A percentile compares a stretch with the other conserved stretches of the same genome.
Conservation (phyloP, 2,797 vertebrate species). For the Cyclura pinguis region DNA sequence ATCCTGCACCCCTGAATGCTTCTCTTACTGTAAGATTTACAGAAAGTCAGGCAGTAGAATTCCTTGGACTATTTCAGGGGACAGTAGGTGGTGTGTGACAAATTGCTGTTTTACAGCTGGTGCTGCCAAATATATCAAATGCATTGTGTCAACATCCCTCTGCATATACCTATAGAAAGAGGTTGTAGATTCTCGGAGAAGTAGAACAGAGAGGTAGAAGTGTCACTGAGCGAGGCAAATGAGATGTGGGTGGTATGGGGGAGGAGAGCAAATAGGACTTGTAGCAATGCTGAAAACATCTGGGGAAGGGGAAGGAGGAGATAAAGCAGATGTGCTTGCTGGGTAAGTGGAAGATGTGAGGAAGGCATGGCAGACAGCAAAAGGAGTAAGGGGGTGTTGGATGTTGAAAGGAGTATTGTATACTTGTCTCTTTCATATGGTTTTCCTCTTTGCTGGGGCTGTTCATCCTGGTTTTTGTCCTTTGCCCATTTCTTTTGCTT, state of each 20-base stretch:
- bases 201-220: not conserved
- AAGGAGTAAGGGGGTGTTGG: not conserved
- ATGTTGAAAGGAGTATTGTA: not conserved
- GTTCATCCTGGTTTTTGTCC: not conserved
- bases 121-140: not conserved
- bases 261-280: not conserved
- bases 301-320: not conserved
- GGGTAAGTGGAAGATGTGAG: not conserved
- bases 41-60: not conserved
- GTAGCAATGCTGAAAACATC: not conserved
- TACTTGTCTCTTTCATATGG: not conserved
- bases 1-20: no score
- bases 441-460: not conserved
- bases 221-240: not conserved
- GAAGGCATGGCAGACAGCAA: not conserved
- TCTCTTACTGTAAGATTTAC: not conserved
- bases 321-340: not conserved
- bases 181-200: not conserved
- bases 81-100: not conserved
- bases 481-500: not conserved
- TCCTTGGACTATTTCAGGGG: not conserved
- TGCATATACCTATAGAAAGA: no score
- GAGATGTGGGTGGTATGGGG: not conserved
- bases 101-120: not conserved
- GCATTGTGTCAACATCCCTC: no score